These are phyloP conservation scores for Agriopis leucophaearia DNA, from an alignment of 2,888 invertebrate species.

Conservation along the genomic window DNA sequence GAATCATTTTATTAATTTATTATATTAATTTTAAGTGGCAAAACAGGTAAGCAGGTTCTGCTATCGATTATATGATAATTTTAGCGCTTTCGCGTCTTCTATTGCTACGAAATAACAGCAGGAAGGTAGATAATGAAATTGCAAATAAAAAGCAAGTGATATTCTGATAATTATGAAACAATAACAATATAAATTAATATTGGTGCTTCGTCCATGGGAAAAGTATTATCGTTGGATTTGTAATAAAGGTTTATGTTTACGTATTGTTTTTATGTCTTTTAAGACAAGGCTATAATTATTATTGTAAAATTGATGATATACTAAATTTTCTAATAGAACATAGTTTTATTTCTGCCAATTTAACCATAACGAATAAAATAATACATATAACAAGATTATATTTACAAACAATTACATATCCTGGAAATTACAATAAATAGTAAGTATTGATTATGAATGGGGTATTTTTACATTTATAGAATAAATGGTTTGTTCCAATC, in stretches of 20 bases:
- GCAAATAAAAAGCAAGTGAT: slow-evolving; percentile 48
- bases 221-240: slow-evolving; percentile 74
- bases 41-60: not conserved
- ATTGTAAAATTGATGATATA: slow-evolving; percentile 79
- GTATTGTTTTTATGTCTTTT: slow-evolving; percentile 69
- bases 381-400: slow-evolving; percentile 31
- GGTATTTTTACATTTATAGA: slow-evolving; percentile 13
- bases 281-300: slow-evolving; percentile 69
- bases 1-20: not conserved
- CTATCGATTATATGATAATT: too few relatives aligned
- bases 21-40: too few relatives aligned
- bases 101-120: not conserved
- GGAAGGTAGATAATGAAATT: not conserved
- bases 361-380: not conserved
- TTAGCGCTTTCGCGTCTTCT: not conserved
- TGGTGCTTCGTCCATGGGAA: slow-evolving; percentile 69
- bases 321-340: slow-evolving; percentile 79
- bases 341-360: slow-evolving; percentile 63
- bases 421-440: slow-evolving; percentile 21
- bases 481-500: too few relatives aligned
- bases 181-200: slow-evolving; percentile 43
- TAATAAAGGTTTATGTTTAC: slow-evolving; percentile 72
- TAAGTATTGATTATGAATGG: slow-evolving; percentile 13
- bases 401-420: slow-evolving; percentile 38
- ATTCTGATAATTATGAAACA: slow-evolving; percentile 19